Evolutionary conservation across 64 coral and sea anemone species (phyloP).

Genomic region (Stichodactyla helianthus): DNA sequence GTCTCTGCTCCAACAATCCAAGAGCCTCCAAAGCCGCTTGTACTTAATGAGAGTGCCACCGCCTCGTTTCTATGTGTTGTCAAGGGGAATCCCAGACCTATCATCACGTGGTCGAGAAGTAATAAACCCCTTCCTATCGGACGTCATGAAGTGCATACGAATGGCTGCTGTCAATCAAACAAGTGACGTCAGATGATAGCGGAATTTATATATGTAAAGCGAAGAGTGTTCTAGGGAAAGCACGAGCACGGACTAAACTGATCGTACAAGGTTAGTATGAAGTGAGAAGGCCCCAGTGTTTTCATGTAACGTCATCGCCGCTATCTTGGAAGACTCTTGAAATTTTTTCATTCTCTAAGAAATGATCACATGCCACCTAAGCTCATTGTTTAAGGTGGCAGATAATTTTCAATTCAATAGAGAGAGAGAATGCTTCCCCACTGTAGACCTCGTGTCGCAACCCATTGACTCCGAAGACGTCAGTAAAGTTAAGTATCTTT

Average conservation of each 20-base stretch:
- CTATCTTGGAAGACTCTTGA: too few species aligned
- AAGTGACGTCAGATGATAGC: not conserved
- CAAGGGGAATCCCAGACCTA: conserved; percentile 45
- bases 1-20: conserved; percentile 37
- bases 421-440: too few species aligned
- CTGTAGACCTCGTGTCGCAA: too few species aligned
- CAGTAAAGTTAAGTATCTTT: too few species aligned
- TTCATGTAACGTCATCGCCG: too few species aligned
- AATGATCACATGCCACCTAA: too few species aligned
- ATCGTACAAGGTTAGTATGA: conserved; percentile 18
- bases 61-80: conserved; percentile 43
- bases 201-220: conserved; percentile 33
- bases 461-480: too few species aligned
- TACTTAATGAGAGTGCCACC: conserved; percentile 32
- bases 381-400: too few species aligned
- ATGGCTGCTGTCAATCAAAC: conserved; percentile 15
- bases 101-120: conserved; percentile 25
- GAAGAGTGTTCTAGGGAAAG: conserved; percentile 10
- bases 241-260: not conserved
- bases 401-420: too few species aligned
- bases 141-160: not conserved
- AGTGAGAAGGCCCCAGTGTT: too few species aligned
- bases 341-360: too few species aligned
- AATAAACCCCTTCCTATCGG: conserved; percentile 10
- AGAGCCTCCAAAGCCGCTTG: conserved; percentile 7